phyloP scores from a whole-genome alignment of 1,140 invertebrate species.

The Drosophila insularis region DNA sequence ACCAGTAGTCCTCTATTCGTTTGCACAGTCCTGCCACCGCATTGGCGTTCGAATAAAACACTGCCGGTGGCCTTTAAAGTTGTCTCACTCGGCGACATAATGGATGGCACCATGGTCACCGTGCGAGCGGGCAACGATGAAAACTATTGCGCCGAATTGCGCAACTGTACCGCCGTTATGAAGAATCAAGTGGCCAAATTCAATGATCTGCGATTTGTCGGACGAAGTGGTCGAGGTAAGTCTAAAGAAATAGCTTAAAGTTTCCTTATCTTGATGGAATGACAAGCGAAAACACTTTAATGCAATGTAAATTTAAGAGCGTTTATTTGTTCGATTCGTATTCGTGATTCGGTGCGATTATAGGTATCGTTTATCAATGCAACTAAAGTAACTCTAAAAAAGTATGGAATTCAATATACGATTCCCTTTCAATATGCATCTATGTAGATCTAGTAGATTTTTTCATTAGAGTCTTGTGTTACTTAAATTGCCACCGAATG shows the following conservation, averaged over 20 bases:
- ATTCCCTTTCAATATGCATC: too few relatives aligned
- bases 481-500: too few relatives aligned
- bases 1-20: slow-evolving; percentile 96
- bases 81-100: slow-evolving; percentile 93
- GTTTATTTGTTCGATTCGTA: too few relatives aligned
- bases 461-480: too few relatives aligned
- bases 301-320: too few relatives aligned
- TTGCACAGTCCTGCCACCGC: slow-evolving; percentile 94
- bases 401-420: too few relatives aligned
- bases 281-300: too few relatives aligned
- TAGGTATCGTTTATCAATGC: too few relatives aligned
- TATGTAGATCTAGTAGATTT: too few relatives aligned
- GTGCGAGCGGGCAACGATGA: slow-evolving; percentile 98
- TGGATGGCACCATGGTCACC: slow-evolving; percentile 97
- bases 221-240: slow-evolving; percentile 97
- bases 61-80: slow-evolving; percentile 97
- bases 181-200: slow-evolving; percentile 99
- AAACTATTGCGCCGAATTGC: slow-evolving; percentile 96
- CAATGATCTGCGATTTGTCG: slow-evolving; percentile 98
- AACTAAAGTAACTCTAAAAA: too few relatives aligned
- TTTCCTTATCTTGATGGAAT: too few relatives aligned
- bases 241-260: slow-evolving; percentile 34
- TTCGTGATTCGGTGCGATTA: too few relatives aligned
- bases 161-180: slow-evolving; percentile 97
- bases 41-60: slow-evolving; percentile 99